Conservation (phyloP, 2,888 invertebrate genomes). For the Agrochola macilenta region DNA sequence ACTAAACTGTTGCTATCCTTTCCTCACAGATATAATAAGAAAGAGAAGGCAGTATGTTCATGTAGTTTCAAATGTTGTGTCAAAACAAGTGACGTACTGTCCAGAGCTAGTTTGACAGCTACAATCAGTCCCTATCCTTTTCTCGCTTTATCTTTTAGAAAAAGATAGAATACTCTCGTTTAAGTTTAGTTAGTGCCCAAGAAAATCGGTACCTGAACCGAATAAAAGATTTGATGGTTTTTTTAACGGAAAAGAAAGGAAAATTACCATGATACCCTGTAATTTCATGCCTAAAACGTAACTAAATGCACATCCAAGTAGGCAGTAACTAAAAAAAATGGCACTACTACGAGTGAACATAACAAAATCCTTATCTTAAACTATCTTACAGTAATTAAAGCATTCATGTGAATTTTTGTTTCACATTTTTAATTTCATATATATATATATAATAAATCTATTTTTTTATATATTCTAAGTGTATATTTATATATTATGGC, state of each 20-base stretch:
- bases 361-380: slow-evolving; percentile 73
- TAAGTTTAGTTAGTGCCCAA: slow-evolving; percentile 11
- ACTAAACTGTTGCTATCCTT: slow-evolving; percentile 13
- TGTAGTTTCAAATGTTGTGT: background rate
- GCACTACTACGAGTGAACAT: slow-evolving; percentile 83
- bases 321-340: slow-evolving; percentile 72
- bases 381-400: slow-evolving; percentile 90
- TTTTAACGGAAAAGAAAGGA: slow-evolving; percentile 60
- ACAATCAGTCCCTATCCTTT: background rate
- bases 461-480: slow-evolving; percentile 67
- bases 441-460: slow-evolving; percentile 72
- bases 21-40: slow-evolving; percentile 5
- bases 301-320: slow-evolving; percentile 79
- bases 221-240: slow-evolving; percentile 41
- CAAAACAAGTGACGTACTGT: background rate
- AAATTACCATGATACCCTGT: slow-evolving; percentile 86
- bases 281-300: slow-evolving; percentile 83
- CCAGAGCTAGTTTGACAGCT: background rate
- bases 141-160: background rate
- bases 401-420: slow-evolving; percentile 82
- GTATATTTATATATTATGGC: slow-evolving; percentile 71
- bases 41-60: background rate
- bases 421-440: slow-evolving; percentile 77
- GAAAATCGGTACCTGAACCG: slow-evolving; percentile 7
- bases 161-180: background rate